Conservation (phyloP, 2,797 vertebrate genomes). For the Caiman crocodilus region DNA sequence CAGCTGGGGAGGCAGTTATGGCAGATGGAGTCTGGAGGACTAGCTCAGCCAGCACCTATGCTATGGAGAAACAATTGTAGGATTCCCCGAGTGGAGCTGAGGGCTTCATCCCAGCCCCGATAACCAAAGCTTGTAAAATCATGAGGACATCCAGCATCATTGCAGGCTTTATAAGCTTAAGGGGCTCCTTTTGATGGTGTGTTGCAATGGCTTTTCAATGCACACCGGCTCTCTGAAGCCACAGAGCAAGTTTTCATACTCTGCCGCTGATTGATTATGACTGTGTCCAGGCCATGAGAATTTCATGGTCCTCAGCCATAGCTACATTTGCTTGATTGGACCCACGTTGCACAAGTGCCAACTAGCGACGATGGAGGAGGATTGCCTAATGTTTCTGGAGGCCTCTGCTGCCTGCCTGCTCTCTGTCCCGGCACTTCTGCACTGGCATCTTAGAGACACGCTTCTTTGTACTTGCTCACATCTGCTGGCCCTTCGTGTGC, state of each 20-base stretch:
- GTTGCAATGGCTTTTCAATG: not conserved
- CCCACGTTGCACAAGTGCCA: not conserved
- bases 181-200: not conserved
- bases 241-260: not conserved
- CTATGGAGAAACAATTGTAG: not conserved
- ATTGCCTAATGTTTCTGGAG: not conserved
- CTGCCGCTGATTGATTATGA: accelerated
- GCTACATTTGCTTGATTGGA: not conserved
- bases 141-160: not conserved
- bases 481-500: not conserved
- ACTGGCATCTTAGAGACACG: accelerated
- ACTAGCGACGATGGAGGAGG: accelerated
- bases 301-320: not conserved
- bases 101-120: not conserved
- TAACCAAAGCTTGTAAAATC: not conserved
- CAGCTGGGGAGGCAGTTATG: not conserved
- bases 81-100: not conserved
- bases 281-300: accelerated
- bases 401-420: not conserved
- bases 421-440: not conserved
- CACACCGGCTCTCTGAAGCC: not conserved
- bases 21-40: not conserved
- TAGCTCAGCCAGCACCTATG: not conserved
- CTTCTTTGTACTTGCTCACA: not conserved
- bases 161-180: not conserved